Conservation (phyloP, 2,113 vertebrate species). For the Arvicanthis niloticus region DNA sequence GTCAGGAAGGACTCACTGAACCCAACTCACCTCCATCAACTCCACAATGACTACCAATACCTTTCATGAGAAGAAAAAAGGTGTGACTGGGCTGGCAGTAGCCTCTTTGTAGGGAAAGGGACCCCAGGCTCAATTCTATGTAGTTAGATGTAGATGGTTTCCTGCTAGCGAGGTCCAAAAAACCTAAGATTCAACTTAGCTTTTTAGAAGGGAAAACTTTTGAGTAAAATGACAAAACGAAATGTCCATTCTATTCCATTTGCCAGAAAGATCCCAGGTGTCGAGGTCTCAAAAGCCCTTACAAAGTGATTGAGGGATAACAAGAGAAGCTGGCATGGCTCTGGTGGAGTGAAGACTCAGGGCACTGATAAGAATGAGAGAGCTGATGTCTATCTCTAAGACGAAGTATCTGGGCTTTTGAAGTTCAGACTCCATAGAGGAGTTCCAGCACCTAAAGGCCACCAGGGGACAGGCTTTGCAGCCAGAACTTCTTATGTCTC, state of each 20-base stretch:
- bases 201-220: background rate
- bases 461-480: conserved; percentile 61
- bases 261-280: conserved; percentile 78
- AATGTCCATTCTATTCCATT: conserved; percentile 78
- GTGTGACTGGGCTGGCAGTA: conserved; percentile 86
- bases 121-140: background rate
- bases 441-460: conserved; percentile 83
- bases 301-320: conserved; percentile 90
- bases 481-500: conserved; percentile 53
- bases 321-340: conserved; percentile 90
- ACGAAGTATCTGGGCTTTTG: conserved; percentile 91
- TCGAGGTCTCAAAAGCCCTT: conserved; percentile 83
- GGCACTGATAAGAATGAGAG: conserved; percentile 91
- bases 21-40: background rate
- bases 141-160: background rate
- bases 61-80: conserved; percentile 84
- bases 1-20: background rate
- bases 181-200: background rate
- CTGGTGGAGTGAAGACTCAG: conserved; percentile 87
- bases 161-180: rapidly evolving
- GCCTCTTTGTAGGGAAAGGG: conserved; percentile 83
- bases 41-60: background rate
- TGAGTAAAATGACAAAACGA: conserved; percentile 60
- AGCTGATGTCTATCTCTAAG: conserved; percentile 92
- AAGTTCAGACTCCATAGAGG: conserved; percentile 85